Conservation (phyloP, 2,113 vertebrate species). For the Sander vitreus region DNA sequence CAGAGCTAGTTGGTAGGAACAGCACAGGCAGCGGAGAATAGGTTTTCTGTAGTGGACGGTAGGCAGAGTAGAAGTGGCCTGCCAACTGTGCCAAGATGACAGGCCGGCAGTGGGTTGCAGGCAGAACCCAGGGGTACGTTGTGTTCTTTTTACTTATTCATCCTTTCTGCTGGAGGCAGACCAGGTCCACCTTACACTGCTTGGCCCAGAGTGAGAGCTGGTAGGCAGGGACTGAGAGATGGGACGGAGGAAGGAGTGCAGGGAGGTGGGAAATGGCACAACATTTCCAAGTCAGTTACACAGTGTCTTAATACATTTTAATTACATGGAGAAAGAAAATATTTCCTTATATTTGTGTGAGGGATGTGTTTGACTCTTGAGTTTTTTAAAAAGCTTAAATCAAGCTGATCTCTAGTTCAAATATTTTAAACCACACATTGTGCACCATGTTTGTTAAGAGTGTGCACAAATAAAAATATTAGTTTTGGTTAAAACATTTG, state of each 20-base stretch:
- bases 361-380: background rate
- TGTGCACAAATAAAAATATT: background rate
- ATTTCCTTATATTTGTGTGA: background rate
- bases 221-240: constrained; percentile 57
- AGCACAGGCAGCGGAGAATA: constrained; percentile 56
- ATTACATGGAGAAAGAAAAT: constrained; percentile 20
- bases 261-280: constrained; percentile 46
- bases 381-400: background rate
- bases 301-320: constrained; percentile 39
- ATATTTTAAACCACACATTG: constrained; percentile 17
- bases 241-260: constrained; percentile 41
- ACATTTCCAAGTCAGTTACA: constrained; percentile 45
- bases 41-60: constrained; percentile 59
- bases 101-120: constrained; percentile 62
- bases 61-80: constrained; percentile 49
- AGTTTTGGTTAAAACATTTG: background rate
- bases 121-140: constrained; percentile 78
- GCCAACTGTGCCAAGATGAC: constrained; percentile 66
- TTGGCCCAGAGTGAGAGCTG: constrained; percentile 59
- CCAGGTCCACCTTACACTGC: constrained; percentile 71
- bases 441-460: background rate
- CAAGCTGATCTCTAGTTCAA: background rate
- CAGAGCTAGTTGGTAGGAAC: constrained; percentile 58
- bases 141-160: constrained; percentile 83
- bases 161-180: constrained; percentile 74